Percentiles rank a stretch among this genome's conserved stretches.
Conservation (phyloP, 2,797 vertebrate species). For the Euphonia xanthogaster region DNA sequence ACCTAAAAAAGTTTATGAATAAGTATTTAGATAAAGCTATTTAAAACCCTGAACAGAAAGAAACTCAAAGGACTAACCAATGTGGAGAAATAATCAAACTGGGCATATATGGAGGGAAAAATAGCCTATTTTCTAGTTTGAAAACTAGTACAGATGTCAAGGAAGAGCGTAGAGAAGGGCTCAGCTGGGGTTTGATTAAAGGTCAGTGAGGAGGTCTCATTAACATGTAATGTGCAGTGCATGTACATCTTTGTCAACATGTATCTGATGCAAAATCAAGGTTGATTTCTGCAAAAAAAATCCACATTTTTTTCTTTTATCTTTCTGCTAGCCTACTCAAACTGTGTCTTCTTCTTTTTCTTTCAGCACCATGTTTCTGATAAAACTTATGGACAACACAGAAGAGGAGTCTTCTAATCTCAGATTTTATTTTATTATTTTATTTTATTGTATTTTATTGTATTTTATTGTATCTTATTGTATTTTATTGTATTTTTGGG, state of each 20-base stretch:
- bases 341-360: background rate
- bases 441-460: rapidly evolving
- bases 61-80: background rate
- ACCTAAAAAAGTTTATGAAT: background rate
- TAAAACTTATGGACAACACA: background rate
- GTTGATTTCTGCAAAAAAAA: background rate
- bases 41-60: background rate
- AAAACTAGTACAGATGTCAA: background rate
- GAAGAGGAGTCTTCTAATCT: background rate
- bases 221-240: background rate
- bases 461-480: too few relatives aligned
- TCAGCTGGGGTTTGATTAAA: background rate
- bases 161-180: background rate
- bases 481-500: background rate
- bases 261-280: background rate
- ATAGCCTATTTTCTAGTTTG: background rate
- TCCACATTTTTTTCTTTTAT: background rate
- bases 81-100: background rate
- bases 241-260: background rate
- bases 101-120: background rate
- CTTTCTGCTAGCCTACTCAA: background rate
- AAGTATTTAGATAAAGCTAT: background rate
- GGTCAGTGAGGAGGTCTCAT: background rate
- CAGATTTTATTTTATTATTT: background rate
- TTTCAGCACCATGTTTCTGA: background rate